phyloP scores from a whole-genome alignment of 2,888 invertebrate genomes.

The Oscheius onirici region DNA sequence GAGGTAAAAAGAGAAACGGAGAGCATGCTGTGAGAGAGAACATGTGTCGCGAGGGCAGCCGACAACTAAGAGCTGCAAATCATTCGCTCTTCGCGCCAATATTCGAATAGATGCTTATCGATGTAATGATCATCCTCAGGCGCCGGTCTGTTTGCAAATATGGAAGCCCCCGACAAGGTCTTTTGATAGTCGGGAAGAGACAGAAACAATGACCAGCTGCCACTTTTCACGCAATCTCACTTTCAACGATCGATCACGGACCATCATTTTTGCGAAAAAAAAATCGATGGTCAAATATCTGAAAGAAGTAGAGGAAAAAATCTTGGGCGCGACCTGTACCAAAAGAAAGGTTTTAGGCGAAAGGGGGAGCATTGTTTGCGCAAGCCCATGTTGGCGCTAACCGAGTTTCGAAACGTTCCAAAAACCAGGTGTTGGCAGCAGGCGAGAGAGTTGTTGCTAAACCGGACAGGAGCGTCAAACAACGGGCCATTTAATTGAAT shows the following conservation, averaged over 20 bases:
- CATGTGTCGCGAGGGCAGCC: constrained; percentile 18
- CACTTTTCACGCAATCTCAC: constrained; percentile 22
- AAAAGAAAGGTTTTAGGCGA: constrained; percentile 15
- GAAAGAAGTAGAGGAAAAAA: background rate
- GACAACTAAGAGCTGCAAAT: constrained; percentile 13
- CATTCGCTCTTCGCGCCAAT: constrained; percentile 23
- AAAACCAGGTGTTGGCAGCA: constrained; percentile 22
- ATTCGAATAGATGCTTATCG: constrained; percentile 18
- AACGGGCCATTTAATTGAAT: constrained; percentile 21
- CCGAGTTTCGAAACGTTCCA: constrained; percentile 21
- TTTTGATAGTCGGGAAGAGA: background rate
- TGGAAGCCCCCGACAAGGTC: constrained; percentile 20
- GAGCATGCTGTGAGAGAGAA: constrained; percentile 16
- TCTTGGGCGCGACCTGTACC: background rate
- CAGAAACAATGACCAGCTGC: background rate
- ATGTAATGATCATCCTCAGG: background rate
- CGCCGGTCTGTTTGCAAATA: background rate
- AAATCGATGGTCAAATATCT: background rate
- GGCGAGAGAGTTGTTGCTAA: background rate
- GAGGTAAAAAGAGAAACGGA: constrained; percentile 29
- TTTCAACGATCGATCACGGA: background rate
- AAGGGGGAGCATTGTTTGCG: constrained; percentile 18
- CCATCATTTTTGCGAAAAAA: background rate
- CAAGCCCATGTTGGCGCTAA: constrained; percentile 24
- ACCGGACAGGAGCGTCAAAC: background rate